Base-by-base conservation (phyloP, 2,888 invertebrate species). In the Drosophila aldrichi region DNA sequence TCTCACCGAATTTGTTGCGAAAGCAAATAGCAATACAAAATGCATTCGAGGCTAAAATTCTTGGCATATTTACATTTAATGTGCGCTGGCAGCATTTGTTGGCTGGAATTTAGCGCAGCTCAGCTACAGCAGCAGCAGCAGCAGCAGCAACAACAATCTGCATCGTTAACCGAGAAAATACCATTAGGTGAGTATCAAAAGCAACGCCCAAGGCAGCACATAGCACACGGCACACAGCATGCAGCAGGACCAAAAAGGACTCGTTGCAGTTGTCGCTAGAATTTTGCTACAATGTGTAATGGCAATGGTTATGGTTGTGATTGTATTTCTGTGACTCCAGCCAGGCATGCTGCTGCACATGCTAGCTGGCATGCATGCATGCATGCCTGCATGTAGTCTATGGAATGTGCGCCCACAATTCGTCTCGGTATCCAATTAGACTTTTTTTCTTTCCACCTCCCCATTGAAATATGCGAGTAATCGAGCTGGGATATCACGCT, bases 151-250 rank as follows among this genome's bases (percentile, higher is more conserved):
- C 78, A 78, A 67, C 79, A 79, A 70, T 68, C 76, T 65, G 79
- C 91, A 88, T 91, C 92, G 84, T 89, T 92, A 87, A 92, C 93
- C 85, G 93, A 93, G 90, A 93, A 93, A 91, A 93, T 93, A 82
- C 93, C 93, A 78, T 91, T 93, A 83, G 93, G 93, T 93, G 90
- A 92, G 92, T 91, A 76, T 75, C 76, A 74, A 73, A 70, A 81
- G 75, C 74, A 66, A 52, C 64, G 70, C 74, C 70, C 64, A 6
- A 6, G 5, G 25, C 25, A 36, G 40, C 36, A 18, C 5, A 18
- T 10, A 29, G 16, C 43, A 34, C 1, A 16, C 48, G 51, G 20
- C 46, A 40, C 2, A 38, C 63, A 46, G 43, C 40, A 22, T 14
- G 66, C 56, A 49, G 22, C 56, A 51, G 36, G 46, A 58, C 62